These are phyloP conservation scores for Nemoura dubitans DNA, from an alignment of 2,888 invertebrate species.

Conservation along the genomic window DNA sequence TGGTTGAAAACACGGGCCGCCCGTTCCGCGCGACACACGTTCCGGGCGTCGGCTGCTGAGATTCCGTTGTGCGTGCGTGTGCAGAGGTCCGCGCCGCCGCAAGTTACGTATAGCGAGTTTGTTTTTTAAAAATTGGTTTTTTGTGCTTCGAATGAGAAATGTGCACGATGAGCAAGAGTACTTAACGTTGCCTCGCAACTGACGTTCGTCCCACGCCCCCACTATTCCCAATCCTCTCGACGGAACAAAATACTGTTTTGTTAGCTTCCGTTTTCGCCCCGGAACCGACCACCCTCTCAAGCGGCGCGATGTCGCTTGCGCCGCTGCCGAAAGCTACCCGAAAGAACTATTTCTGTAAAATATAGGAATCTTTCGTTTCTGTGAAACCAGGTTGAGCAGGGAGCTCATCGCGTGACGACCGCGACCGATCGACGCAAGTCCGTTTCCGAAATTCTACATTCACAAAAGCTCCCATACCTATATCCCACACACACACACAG, in stretches of 20 bases:
- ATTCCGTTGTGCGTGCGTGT: conserved; percentile 7
- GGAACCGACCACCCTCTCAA: not conserved
- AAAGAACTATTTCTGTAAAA: conserved; percentile 45
- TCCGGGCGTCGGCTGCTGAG: not conserved
- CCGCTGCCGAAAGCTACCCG: not conserved
- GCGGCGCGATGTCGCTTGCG: not conserved
- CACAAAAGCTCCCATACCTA: not conserved
- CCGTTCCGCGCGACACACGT: too few species aligned
- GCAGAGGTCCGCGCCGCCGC: not conserved
- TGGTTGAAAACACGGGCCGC: not conserved
- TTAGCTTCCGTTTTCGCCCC: not conserved
- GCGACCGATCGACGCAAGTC: not conserved
- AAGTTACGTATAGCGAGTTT: conserved; percentile 45
- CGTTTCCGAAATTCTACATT: not conserved
- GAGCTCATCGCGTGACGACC: not conserved
- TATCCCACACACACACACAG: not conserved
- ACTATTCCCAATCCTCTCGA: conserved; percentile 21
- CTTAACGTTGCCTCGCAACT: conserved; percentile 42
- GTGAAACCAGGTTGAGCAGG: conserved; percentile 38
- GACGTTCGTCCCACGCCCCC: not conserved
- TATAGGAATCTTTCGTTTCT: conserved; percentile 46
- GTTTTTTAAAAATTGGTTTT: conserved; percentile 22
- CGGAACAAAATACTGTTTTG: conserved; percentile 44
- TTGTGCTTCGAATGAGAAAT: conserved; percentile 50
- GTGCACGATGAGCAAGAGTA: conserved; percentile 50